phyloP scores from a whole-genome alignment of 1,140 invertebrate species.

The Plectrocnemia conspersa region DNA sequence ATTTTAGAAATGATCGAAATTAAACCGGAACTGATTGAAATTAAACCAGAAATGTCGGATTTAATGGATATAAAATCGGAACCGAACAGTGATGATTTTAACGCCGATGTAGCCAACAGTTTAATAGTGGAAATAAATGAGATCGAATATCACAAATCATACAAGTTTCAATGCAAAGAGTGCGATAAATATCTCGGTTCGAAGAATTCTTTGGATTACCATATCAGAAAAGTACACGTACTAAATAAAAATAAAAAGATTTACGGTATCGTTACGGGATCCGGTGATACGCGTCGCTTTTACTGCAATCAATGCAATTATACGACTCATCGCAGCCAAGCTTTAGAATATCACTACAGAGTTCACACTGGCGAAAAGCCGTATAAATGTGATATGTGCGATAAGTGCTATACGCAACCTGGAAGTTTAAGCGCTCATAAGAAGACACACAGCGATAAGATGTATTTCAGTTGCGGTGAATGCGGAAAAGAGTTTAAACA shows the following conservation, averaged over 20 bases:
- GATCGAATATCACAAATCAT: neutral
- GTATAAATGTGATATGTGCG: constrained; percentile 27
- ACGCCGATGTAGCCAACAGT: neutral
- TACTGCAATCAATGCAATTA: constrained; percentile 47
- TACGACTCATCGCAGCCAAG: constrained; percentile 47
- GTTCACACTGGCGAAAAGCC: constrained; percentile 31
- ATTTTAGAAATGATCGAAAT: neutral
- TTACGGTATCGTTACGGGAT: constrained; percentile 43
- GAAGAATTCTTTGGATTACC: constrained; percentile 23
- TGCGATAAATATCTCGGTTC: constrained; percentile 24
- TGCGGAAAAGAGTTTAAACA: constrained; percentile 25
- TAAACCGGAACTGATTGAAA: neutral
- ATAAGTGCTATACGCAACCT: constrained; percentile 26
- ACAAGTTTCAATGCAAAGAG: constrained; percentile 14
- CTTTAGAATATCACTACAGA: constrained; percentile 40
- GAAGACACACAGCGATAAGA: constrained; percentile 19
- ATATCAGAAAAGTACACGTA: constrained; percentile 28
- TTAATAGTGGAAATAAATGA: neutral
- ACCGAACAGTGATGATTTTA: neutral
- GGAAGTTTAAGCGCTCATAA: constrained; percentile 12
- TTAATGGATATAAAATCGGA: neutral
- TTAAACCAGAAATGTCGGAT: neutral
- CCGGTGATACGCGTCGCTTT: constrained; percentile 41
- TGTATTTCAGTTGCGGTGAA: constrained; percentile 37
- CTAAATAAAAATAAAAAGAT: constrained; percentile 42